These are phyloP conservation scores for Fragum whitleyi DNA, from an alignment of 2,888 invertebrate genomes.

Conservation along the genomic window DNA sequence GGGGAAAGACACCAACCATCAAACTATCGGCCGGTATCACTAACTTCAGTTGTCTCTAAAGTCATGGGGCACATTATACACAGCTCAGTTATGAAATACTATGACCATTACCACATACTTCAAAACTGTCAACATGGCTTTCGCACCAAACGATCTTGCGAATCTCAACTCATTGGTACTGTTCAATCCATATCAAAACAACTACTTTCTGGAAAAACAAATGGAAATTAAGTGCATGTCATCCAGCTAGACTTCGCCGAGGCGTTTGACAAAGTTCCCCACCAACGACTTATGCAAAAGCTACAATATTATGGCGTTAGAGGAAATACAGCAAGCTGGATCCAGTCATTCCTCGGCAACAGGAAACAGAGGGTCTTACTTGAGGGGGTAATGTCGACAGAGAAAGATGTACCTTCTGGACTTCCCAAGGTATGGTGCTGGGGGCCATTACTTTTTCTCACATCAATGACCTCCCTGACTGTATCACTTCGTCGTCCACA, in stretches of 20 bases:
- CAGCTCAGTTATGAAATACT: no score
- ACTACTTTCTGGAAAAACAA: conserved; percentile 1
- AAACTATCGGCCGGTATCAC: conserved; percentile 39
- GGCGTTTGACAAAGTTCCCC: conserved; percentile 41
- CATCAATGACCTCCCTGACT: conserved; percentile 36
- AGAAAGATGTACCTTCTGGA: no score
- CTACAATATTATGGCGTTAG: no score
- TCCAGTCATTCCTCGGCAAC: conserved; percentile 29
- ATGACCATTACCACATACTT: no score
- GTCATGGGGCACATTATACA: conserved; percentile 35
- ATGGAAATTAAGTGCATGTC: no score
- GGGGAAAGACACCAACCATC: conserved; percentile 38
- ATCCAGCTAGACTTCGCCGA: no score
- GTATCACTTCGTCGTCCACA: neutral
- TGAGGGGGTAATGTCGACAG: no score
- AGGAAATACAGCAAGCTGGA: conserved; percentile 15
- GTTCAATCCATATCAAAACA: no score
- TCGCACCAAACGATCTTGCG: no score
- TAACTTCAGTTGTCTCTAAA: conserved; percentile 38
- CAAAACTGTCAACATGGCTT: no score
- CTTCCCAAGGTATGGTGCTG: conserved; percentile 40
- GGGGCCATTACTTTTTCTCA: conserved; percentile 40
- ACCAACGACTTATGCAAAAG: conserved; percentile 25
- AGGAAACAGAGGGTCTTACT: no score
- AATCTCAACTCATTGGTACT: no score